Conservation (phyloP, 1,140 invertebrate genomes). For the Capitella teleta region DNA sequence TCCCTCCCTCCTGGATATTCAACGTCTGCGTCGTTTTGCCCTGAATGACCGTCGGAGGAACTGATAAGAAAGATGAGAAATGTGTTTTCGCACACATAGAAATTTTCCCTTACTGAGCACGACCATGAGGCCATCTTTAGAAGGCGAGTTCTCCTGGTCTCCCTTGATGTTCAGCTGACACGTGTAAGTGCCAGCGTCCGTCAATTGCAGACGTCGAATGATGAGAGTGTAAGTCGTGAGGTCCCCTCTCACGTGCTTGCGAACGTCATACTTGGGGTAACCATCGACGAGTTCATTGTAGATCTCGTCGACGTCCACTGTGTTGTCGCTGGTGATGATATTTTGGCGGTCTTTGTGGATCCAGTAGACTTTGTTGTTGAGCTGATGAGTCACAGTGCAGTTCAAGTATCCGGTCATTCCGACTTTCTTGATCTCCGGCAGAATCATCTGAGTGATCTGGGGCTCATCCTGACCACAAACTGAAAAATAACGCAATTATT, state of each 20-base stretch:
- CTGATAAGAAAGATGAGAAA: slow-evolving; percentile 14
- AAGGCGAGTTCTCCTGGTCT: slow-evolving; percentile 14
- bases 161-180: slow-evolving; percentile 19
- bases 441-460: slow-evolving; percentile 26
- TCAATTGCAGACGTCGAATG: slow-evolving; percentile 18
- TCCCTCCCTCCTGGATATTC: slow-evolving; percentile 66
- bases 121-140: slow-evolving; percentile 13
- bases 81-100: background rate
- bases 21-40: slow-evolving; percentile 71
- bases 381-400: slow-evolving; percentile 23
- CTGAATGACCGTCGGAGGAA: slow-evolving; percentile 46
- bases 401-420: slow-evolving; percentile 25
- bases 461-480: slow-evolving; percentile 21
- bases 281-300: slow-evolving; percentile 18
- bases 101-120: slow-evolving; percentile 8
- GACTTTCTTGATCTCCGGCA: slow-evolving; percentile 26
- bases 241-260: slow-evolving; percentile 11
- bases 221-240: slow-evolving; percentile 22
- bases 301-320: slow-evolving; percentile 13
- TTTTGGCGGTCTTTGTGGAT: slow-evolving; percentile 5
- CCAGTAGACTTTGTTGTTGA: slow-evolving; percentile 10
- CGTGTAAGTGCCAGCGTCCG: slow-evolving; percentile 22
- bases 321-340: slow-evolving; percentile 17
- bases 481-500: too few relatives aligned
- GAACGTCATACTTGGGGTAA: slow-evolving; percentile 21